Conservation (phyloP, 2,797 vertebrate genomes). For the Graptemys geographica region DNA sequence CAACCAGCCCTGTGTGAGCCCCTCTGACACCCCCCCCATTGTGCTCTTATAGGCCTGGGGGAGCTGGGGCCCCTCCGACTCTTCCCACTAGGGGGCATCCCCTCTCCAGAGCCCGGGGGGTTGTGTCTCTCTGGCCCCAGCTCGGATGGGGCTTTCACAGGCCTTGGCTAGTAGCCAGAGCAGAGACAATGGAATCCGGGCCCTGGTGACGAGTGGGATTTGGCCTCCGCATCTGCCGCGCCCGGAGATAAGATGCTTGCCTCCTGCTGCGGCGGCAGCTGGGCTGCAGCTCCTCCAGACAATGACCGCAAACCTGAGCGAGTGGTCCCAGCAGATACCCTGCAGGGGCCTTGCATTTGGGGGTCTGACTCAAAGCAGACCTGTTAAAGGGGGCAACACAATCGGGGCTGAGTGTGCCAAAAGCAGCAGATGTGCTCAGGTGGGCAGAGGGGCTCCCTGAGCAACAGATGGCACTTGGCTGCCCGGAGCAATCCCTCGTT, state of each 20-base stretch:
- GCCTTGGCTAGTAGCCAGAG: neutral
- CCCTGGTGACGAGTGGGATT: neutral
- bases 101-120: neutral
- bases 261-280: neutral
- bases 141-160: neutral
- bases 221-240: neutral
- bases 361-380: neutral
- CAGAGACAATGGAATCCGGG: neutral
- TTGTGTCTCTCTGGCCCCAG: neutral
- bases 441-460: neutral
- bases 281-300: neutral
- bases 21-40: neutral
- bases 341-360: neutral
- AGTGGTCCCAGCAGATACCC: too few species aligned
- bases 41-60: neutral
- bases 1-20: too few species aligned
- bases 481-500: neutral
- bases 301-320: neutral
- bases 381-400: rapidly evolving
- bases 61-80: neutral
- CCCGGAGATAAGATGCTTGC: neutral
- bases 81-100: neutral
- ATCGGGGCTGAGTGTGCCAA: neutral
- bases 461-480: neutral
- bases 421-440: neutral